A percentile compares a stretch with the other conserved stretches of the same genome.
These are phyloP conservation scores for Julus scandinavius DNA, from an alignment of 2,888 invertebrate species.

Conservation along the genomic window DNA sequence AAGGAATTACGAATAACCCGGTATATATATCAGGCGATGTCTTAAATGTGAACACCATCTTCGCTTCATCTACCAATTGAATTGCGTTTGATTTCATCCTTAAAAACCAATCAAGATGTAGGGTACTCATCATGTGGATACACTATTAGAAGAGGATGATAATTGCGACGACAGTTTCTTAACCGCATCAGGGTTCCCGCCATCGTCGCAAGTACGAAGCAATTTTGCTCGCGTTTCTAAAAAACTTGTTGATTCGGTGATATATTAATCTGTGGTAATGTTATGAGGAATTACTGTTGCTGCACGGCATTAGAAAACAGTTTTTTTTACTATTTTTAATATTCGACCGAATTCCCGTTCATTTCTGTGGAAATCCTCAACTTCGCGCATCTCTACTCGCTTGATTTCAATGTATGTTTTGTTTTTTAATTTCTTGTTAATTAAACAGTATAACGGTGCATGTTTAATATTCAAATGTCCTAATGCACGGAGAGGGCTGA, in stretches of 20 bases:
- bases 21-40: neutral
- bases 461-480: neutral
- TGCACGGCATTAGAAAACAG: conserved; percentile 17
- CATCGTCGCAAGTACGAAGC: neutral
- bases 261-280: conserved; percentile 7
- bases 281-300: neutral
- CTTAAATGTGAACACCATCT: neutral
- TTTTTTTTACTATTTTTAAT: conserved; percentile 43
- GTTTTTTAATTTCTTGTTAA: neutral
- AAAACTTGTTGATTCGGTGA: conserved; percentile 14
- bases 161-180: conserved; percentile 10
- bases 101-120: neutral
- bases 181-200: neutral
- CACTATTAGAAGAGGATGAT: neutral
- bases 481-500: neutral
- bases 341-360: neutral
- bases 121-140: neutral
- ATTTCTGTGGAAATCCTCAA: neutral
- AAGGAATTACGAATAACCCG: too few species aligned
- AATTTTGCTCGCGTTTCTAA: conserved; percentile 12
- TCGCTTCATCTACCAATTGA: neutral
- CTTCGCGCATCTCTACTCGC: neutral
- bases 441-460: conserved; percentile 25
- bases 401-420: neutral
- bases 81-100: neutral